Conservation (phyloP, 1,140 invertebrate species). For the Lepidostoma basale region DNA sequence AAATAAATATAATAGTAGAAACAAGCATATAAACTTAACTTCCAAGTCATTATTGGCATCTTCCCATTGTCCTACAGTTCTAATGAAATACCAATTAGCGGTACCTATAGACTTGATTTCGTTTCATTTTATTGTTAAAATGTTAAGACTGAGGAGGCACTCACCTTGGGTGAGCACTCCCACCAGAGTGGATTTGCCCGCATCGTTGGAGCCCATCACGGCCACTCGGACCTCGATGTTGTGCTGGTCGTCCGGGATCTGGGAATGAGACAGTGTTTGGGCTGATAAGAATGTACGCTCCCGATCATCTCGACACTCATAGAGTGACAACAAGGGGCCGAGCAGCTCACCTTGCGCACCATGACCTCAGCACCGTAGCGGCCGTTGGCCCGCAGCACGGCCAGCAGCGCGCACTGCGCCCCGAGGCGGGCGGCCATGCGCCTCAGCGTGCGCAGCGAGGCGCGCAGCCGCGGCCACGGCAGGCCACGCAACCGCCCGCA, state of each 20-base stretch:
- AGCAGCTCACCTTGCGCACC: conserved; percentile 83
- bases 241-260: conserved; percentile 88
- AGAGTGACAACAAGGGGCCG: background rate
- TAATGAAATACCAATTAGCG: too few relatives aligned
- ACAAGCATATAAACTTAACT: too few relatives aligned
- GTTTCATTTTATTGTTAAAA: too few relatives aligned
- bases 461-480: conserved; percentile 77
- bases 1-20: too few relatives aligned
- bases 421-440: conserved; percentile 86
- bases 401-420: conserved; percentile 77
- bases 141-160: too few relatives aligned
- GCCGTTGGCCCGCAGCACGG: conserved; percentile 57
- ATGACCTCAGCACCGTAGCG: conserved; percentile 83
- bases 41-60: too few relatives aligned
- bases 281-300: background rate
- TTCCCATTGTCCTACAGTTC: too few relatives aligned
- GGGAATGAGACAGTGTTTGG: conserved; percentile 5
- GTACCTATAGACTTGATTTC: too few relatives aligned
- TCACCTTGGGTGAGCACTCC: conserved; percentile 90
- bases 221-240: conserved; percentile 89
- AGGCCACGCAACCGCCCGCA: conserved; percentile 86
- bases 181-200: conserved; percentile 91
- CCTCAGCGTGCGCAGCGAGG: conserved; percentile 80
- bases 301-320: background rate
- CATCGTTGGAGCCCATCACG: conserved; percentile 91